Evolutionary conservation across 2,797 vertebrate genomes (phyloP).

Genomic region (Microctenopoma lineatum): DNA sequence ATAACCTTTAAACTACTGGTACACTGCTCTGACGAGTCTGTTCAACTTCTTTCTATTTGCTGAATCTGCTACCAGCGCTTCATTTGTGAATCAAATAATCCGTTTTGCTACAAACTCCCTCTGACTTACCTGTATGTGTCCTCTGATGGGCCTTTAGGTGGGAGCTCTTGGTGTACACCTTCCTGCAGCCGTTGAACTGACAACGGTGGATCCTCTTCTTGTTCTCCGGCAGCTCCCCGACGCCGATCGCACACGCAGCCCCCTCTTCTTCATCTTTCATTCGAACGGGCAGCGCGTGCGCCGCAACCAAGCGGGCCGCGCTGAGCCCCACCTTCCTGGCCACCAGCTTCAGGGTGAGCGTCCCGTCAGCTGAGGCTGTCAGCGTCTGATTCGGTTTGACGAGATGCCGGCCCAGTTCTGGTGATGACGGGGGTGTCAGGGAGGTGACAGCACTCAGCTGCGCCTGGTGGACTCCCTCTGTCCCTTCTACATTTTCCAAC

Average conservation of each 20-base stretch:
- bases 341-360: slow-evolving; percentile 94
- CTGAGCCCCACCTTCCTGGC: slow-evolving; percentile 93
- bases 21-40: no score
- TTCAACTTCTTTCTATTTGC: no score
- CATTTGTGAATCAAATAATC: background rate
- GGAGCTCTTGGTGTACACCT: slow-evolving; percentile 99
- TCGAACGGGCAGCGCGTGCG: slow-evolving; percentile 76
- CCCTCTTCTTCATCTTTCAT: slow-evolving; percentile 90
- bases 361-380: slow-evolving; percentile 91
- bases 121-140: slow-evolving; percentile 94
- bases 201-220: slow-evolving; percentile 99
- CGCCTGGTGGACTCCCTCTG: slow-evolving; percentile 89
- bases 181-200: slow-evolving; percentile 98
- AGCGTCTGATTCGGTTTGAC: slow-evolving; percentile 93
- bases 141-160: slow-evolving; percentile 99
- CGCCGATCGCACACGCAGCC: slow-evolving; percentile 55
- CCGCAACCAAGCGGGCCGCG: slow-evolving; percentile 86
- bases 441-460: slow-evolving; percentile 98
- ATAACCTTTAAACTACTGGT: no score
- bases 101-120: background rate
- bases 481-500: slow-evolving; percentile 74
- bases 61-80: no score
- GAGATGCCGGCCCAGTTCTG: slow-evolving; percentile 95
- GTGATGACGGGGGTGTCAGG: slow-evolving; percentile 96
- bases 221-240: slow-evolving; percentile 91